Evolutionary conservation across 2,797 vertebrate species (phyloP), one percentile per base, ranked within the genome.

Genomic region (Yasuhikotakia modesta): DNA sequence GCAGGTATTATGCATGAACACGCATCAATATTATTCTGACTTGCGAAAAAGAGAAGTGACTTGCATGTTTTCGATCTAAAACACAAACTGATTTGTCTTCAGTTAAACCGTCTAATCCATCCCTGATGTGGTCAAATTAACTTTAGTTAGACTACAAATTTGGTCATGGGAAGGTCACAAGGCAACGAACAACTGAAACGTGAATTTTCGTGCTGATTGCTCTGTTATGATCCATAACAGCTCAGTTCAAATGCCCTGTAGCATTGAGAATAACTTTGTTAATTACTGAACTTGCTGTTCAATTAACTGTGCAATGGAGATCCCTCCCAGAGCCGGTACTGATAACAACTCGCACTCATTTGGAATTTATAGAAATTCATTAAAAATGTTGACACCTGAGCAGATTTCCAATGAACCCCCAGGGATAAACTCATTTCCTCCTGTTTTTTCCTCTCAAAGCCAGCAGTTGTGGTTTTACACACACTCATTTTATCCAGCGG

Each of bases 241-340:
- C 16, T 72, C 52, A 67, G 24, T 80, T 57, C 73, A 80, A 70
- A 79, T 70, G 65, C 73, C 81, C 78, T 71, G 21, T 76, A 75
- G 83, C 83, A 74, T 39, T 67, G 53, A 76, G 79, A 79, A 78
- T 81, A 74, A 72, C 61, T 64, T 73, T 81, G 75, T 84, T 87
- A 87, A 85, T 85, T 84, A 85, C 78, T 53, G 69, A 57, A 79
- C 73, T 84, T 50, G 70, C 81, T 60, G 72, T 80, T 83, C 78
- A 85, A 85, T 85, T 83, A 87, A 83, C 82, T 76, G 32, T 69
- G 82, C 68, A 60, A 30, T 65, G 48, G 71, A 78, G 83, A 84
- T 83, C 81, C 85, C 61, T 77, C 67, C 64, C 71, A 64, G 65
- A 72, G 79, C 73, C 30, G 39, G 45, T 53, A 63, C 79, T 79